Evolutionary conservation across 2,113 vertebrate species (phyloP).

Genomic region (Brienomyrus brachyistius): DNA sequence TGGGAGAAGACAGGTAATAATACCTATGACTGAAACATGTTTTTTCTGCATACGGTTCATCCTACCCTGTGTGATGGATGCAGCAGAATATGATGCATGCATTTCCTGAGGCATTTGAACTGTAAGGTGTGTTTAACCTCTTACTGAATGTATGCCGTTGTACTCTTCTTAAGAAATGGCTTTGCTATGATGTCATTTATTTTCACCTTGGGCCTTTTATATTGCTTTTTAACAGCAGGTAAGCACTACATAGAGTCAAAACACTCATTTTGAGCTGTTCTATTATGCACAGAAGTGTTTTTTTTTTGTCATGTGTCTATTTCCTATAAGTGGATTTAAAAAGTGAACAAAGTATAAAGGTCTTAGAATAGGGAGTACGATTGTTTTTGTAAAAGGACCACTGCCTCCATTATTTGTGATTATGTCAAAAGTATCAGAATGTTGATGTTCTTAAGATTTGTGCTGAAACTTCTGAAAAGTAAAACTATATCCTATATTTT

Average conservation of each 20-base stretch:
- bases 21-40: neutral
- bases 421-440: neutral
- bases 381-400: neutral
- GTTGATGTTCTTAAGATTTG: neutral
- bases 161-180: neutral
- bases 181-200: neutral
- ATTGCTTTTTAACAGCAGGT: neutral
- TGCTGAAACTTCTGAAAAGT: neutral
- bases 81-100: neutral
- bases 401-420: neutral
- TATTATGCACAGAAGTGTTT: neutral
- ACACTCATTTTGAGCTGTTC: neutral
- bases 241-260: neutral
- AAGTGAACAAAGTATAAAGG: neutral
- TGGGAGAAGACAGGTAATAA: conserved; percentile 61
- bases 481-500: neutral
- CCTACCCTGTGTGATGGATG: neutral
- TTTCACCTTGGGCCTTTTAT: neutral
- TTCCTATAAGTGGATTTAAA: neutral
- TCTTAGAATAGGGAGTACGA: neutral
- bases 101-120: neutral
- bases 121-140: neutral
- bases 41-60: neutral
- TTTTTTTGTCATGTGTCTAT: neutral
- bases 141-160: neutral